Base-by-base conservation (phyloP, 2,113 vertebrate species). In the Spermophilus dauricus region DNA sequence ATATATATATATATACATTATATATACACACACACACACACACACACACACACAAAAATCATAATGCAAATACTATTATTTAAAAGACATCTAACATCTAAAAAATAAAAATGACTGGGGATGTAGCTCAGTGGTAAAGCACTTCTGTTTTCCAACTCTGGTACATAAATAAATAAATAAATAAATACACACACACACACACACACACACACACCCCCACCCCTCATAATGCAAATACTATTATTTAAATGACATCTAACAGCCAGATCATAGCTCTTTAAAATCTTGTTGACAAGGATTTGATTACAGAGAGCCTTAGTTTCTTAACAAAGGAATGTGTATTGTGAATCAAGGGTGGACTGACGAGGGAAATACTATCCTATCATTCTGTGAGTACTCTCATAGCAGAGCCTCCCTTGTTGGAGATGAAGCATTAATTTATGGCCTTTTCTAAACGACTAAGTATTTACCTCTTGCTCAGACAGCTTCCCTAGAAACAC, bases 401-500 rank as follows among this genome's bases (percentile, higher is more conserved):
- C 53, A 75, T 87, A 88, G 91, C 72, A 89, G 86, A 75, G 30
- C 39, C 72, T 85, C 18, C 53, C 53, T 82, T 58, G 16, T 28
- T 91, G 80, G 69, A 87, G 81, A 82, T 45, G 73, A 82, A 96
- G 45, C 87, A 77, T 51, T 90, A 65, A 81, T 90, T 94, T 90
- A 56, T 10, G 61, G 51, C 45, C 65, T 97, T 12, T 92, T 76
- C 63, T 51, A 85, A 92, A 96, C 94, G 87, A 87, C 95, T 95
- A 84, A 96, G 83, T 97, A 87, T 92, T 96, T 94, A 94, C 39
- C 45, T 87, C 95, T 95, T 90, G 85, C 80, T 96, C 80, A 86
- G 70, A 90, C 58, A 85, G 80, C 97, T 89, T 96, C 90, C 92
- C 84, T 96, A 85, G 94, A 97, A 96, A 97, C 86, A 90, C 61